phyloP scores from a whole-genome alignment of 2,113 vertebrate species.

The Canis aureus region DNA sequence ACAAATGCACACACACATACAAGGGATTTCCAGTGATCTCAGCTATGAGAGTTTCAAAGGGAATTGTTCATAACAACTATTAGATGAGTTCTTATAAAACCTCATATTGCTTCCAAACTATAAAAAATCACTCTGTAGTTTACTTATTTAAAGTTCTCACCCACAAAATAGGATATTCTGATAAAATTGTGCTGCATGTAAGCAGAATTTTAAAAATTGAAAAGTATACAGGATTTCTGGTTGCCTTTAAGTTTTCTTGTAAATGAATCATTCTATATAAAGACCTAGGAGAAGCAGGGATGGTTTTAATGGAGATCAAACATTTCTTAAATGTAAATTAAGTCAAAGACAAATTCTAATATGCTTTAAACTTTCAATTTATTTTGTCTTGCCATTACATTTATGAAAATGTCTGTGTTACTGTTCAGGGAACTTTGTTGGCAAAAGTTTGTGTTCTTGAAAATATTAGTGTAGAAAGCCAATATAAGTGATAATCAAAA shows the following conservation, averaged over 20 bases:
- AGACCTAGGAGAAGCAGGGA: background rate
- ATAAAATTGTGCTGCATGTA: background rate
- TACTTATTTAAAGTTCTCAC: background rate
- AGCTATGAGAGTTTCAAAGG: background rate
- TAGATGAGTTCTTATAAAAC: constrained; percentile 6
- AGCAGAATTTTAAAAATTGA: background rate
- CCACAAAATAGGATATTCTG: background rate
- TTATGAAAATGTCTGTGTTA: background rate
- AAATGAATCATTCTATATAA: background rate
- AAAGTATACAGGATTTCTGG: background rate
- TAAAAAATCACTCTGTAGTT: background rate
- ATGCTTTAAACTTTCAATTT: background rate
- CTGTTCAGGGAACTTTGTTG: background rate
- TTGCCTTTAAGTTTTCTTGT: background rate
- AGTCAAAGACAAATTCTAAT: background rate
- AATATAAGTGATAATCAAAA: background rate
- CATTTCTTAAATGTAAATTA: background rate
- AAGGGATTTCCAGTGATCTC: background rate
- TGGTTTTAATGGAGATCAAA: background rate
- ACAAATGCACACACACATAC: background rate
- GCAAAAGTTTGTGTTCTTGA: background rate
- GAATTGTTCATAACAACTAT: background rate
- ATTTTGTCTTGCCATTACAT: background rate
- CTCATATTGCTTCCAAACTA: background rate
- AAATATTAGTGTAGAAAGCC: background rate